Evolutionary conservation across 2,797 vertebrate species (phyloP), one percentile per base, ranked within the genome.

Genomic region (Danio aesculapii): DNA sequence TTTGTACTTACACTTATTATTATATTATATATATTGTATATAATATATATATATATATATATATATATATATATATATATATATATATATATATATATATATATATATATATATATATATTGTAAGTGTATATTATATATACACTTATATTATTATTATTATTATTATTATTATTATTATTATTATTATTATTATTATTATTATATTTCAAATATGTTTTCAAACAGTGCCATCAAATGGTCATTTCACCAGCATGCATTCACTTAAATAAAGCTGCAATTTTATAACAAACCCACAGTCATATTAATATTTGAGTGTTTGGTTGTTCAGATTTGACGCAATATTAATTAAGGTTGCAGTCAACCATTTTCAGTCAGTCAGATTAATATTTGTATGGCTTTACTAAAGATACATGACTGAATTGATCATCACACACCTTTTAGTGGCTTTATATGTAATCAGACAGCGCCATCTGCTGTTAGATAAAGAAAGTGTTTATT

Each of bases 161-260:
- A 30, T 30, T 30, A 30, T 30, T 30, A 30, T 30, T 30, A 30
- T 30, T 30, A 30, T 50, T 55, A 30, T 58, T 44, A 21, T 70
- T 71, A 55, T 12, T 12, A 50, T 53, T 13, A 53, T 53, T 12
- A 53, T 53, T 10, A 47, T 46, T 50, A 50, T 46, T n/a, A 43
- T 13, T 17, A 53, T n/a, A 62, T 58, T 66, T 49, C 8, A 70
- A 63, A 13, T 69, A 47, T n/a, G 66, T 80, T 81, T 72, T 81
- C 73, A 75, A 77, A 84, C 83, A 81, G 78, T 76, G 78, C 78
- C 83, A 81, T 81, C 83, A 84, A 52, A 84, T 81, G 83, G 59
- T 11, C 17, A 16, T 77, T 77, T 44, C 1, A 66, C 50, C 19
- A 63, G 19, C 3, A 43, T 52, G 5, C 52, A 49, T 44, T n/a